Evolutionary conservation across 2,797 vertebrate genomes (phyloP), one percentile per base, ranked within the genome.

Genomic region (Enteromius unitaeniatus): DNA sequence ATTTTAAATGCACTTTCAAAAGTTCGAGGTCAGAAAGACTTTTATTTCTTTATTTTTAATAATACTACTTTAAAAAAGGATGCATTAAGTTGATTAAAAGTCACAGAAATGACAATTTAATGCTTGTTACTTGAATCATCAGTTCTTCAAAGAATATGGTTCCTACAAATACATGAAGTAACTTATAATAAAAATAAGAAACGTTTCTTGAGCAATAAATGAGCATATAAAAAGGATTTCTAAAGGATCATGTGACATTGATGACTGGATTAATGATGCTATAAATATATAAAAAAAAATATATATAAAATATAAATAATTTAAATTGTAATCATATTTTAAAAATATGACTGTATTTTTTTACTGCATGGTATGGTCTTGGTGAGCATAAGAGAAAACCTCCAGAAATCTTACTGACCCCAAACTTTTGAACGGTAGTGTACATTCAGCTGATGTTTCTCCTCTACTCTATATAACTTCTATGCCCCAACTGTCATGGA

Each of bases 1-100:
- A 14, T 75, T 55, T 75, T 37, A 23, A 55, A 75, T 42, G 5
- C 17, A 74, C 28, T 23, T 76, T 40, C 31, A 58, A 76, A 55
- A 34, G 72, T 53, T 70, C 15, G 26, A 15, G 60, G 60, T 7
- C 60, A 23, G 53, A 3, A n/a, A 10, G 8, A 58, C n/a, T 23
- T 58, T 58, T n/a, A 3, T 58, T 23, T 23, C 1, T 55, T n/a
- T n/a, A 8, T 21, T 21, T 53, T 19, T 51, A 17, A 17, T 31
- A 31, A 31, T 31, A 65, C 28, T 17, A 8, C 0, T 51, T 51
- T 6, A 19, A 17, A 14, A 15, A 19, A 65, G 10, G n/a, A 31
- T 31, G 60, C 17, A 40, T 74, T 75, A 14, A 37, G 37, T n/a
- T 3, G 10, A 53, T 34, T 28, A 53, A 74, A 74, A 14, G 5